These are phyloP conservation scores for Chloroceryle aenea DNA, from an alignment of 2,113 vertebrate species.

Conservation along the genomic window DNA sequence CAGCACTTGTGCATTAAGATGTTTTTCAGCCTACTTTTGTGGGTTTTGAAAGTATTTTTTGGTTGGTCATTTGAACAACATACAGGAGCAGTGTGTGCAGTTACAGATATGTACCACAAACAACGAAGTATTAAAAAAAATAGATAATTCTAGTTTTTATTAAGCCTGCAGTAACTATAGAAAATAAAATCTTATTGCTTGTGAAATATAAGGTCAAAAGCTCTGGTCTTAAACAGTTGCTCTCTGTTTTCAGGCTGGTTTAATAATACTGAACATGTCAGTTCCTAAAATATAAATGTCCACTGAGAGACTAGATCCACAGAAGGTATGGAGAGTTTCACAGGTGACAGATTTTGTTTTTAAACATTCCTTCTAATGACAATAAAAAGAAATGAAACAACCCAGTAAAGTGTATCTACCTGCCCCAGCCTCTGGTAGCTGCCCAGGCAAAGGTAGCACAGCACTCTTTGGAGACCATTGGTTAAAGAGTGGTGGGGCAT, in stretches of 20 bases:
- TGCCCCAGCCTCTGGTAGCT: conserved; percentile 35
- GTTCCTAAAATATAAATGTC: conserved; percentile 59
- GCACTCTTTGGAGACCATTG: conserved; percentile 14
- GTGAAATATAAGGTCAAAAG: conserved; percentile 33
- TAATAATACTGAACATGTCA: conserved; percentile 63
- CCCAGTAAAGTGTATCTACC: conserved; percentile 23
- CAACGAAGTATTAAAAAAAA: not conserved
- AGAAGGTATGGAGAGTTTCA: conserved; percentile 38
- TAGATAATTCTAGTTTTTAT: not conserved
- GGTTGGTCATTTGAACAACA: not conserved
- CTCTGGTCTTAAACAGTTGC: conserved; percentile 40
- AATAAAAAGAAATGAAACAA: conserved; percentile 15
- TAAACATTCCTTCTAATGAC: not conserved
- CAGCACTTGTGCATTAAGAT: not conserved
- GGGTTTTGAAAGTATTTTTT: not conserved
- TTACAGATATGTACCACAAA: not conserved
- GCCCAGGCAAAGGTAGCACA: conserved; percentile 36
- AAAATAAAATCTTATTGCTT: conserved; percentile 25
- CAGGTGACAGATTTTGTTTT: not conserved
- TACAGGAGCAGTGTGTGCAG: not conserved
- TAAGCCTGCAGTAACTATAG: not conserved
- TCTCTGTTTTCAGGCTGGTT: conserved; percentile 48
- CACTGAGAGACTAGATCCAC: conserved; percentile 26
- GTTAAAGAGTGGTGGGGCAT: conserved; percentile 50
- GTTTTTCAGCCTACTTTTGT: not conserved